These are phyloP conservation scores for Zaprionus camerounensis DNA, from an alignment of 1,140 invertebrate species.

Conservation along the genomic window DNA sequence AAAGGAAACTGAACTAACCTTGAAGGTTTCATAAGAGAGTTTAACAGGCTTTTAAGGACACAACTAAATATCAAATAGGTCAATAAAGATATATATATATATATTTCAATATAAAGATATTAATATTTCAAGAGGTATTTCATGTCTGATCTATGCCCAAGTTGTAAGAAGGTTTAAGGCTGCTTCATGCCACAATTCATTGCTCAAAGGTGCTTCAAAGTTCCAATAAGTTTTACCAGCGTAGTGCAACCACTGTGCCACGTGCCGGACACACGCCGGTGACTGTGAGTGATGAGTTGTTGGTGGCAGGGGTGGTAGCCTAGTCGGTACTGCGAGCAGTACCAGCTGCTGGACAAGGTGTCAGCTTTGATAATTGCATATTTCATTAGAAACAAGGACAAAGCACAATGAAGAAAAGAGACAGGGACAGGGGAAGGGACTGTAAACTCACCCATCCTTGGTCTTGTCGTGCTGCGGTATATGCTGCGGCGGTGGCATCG, in stretches of 20 bases:
- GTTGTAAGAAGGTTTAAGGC: no score
- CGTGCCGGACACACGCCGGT: constrained; percentile 12
- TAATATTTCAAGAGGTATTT: no score
- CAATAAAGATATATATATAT: no score
- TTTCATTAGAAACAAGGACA: constrained; percentile 37
- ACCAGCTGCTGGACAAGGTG: constrained; percentile 21
- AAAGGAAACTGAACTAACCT: no score
- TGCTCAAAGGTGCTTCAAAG: no score
- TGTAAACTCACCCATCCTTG: constrained; percentile 89
- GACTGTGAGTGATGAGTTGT: constrained; percentile 19
- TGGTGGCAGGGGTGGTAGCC: background rate
- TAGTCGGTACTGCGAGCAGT: background rate
- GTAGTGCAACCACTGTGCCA: constrained; percentile 21
- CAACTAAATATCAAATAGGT: no score
- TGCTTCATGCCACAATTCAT: no score
- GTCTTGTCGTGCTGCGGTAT: constrained; percentile 90
- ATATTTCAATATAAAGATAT: no score
- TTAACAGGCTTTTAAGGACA: no score
- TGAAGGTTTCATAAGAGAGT: no score
- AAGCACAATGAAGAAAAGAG: background rate
- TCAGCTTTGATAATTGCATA: constrained; percentile 57
- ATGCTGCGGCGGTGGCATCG: constrained; percentile 91
- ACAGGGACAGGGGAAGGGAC: background rate
- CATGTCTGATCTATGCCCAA: no score
- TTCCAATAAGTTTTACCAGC: no score